A percentile compares a stretch with the other conserved stretches of the same genome.
phyloP scores from a whole-genome alignment of 1,140 invertebrate genomes.

The Drosophila malerkotliana region DNA sequence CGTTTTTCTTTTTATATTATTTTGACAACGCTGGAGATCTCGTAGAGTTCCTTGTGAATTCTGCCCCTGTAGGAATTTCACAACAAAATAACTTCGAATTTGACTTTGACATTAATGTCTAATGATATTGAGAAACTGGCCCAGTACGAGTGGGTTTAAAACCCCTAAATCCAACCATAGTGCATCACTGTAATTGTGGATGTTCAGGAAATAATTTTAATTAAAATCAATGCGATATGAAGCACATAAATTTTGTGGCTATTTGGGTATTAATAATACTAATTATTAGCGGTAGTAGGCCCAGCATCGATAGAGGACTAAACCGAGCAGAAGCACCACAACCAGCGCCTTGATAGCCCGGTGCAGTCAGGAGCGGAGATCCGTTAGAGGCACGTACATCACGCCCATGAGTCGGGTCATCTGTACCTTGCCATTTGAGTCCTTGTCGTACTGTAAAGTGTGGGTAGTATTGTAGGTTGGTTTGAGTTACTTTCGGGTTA shows the following conservation, averaged over 20 bases:
- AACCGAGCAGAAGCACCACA: slow-evolving; percentile 37
- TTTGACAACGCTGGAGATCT: not conserved
- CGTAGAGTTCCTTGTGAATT: slow-evolving; percentile 3
- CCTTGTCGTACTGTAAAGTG: slow-evolving; percentile 92
- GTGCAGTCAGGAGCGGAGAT: slow-evolving; percentile 84
- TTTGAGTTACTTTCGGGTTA: not conserved
- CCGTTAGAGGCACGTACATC: slow-evolving; percentile 98
- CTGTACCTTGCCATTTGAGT: slow-evolving; percentile 90
- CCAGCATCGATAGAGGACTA: slow-evolving; percentile 47
- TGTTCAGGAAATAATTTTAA: slow-evolving; percentile 24
- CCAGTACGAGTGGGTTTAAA: slow-evolving; percentile 7
- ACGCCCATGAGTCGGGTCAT: slow-evolving; percentile 96
- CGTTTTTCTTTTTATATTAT: not conserved
- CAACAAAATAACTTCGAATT: not conserved
- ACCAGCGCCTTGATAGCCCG: slow-evolving; percentile 21
- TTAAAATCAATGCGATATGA: slow-evolving; percentile 24
- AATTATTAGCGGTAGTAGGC: slow-evolving; percentile 30
- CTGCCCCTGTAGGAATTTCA: not conserved
- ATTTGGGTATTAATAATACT: slow-evolving; percentile 5
- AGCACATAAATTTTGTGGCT: slow-evolving; percentile 15
- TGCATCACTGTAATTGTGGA: not conserved
- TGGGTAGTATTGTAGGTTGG: not conserved
- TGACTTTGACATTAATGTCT: slow-evolving; percentile 23
- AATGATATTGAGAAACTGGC: not conserved
- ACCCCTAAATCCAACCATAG: not conserved